Evolutionary conservation across 2,113 vertebrate genomes (phyloP), one percentile per base, ranked within the genome.

Genomic region (Machaerirhynchus nigripectus): DNA sequence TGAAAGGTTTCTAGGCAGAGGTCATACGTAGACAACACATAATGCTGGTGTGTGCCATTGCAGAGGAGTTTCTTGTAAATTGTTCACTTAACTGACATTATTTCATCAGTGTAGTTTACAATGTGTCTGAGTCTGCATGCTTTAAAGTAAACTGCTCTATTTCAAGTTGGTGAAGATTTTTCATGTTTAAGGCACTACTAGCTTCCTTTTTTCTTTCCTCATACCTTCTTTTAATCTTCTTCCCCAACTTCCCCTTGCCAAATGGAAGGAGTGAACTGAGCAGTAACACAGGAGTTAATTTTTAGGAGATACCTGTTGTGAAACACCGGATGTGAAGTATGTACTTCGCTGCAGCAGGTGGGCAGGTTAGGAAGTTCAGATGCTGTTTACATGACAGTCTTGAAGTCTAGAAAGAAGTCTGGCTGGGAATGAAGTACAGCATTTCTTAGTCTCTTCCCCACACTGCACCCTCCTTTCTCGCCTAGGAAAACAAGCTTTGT

Each of bases 1-100:
- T 12, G 50, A 37, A 59, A 50, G 42, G 59, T 92, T 95, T 84
- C 71, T 87, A 79, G 59, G 81, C 73, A 87, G 87, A 75, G 42
- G 35, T 89, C 24, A 3, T 64, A 35, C 31, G 17, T 57, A 89
- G 64, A 57, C 64, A 86, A 30, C 0, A 1, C 9, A 4, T 39
- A 56, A 75, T 53, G 50, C 42, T 93, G 69, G 5, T 73, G 27
- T 50, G 37, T 79, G 39, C 42, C 47, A 52, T 27, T 68, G 53
- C 11, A 5, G 24, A 91, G 13, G 35, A 84, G 57, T 56, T 89
- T 56, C 20, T 89, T 83, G 20, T 47, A 76, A 75, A 57, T 47
- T 50, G 13, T 15, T 92, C 3, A 15, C n/a, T 61, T 56, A 84
- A 91, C 31, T 70, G 28, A 40, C 31, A 42, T 74, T 69, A 26